phyloP scores from a whole-genome alignment of 1,140 invertebrate genomes.

The Drosophila ogumai region DNA sequence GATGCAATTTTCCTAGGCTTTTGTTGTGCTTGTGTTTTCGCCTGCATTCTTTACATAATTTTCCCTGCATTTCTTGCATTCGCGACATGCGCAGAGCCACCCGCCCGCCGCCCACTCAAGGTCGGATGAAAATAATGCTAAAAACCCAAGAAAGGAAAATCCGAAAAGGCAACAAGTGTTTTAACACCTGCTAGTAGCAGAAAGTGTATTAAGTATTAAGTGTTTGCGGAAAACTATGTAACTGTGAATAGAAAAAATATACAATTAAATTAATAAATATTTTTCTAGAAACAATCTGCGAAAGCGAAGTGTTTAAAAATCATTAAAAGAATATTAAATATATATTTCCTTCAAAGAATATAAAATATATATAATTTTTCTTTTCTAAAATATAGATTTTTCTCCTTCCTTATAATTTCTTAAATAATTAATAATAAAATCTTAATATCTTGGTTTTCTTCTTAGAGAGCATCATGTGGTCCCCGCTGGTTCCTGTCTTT shows the following conservation, averaged over 20 bases:
- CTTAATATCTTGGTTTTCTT: no score
- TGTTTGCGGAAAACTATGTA: background rate
- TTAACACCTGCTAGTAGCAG: background rate
- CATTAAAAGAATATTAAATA: background rate
- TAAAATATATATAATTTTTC: background rate
- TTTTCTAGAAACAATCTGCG: background rate
- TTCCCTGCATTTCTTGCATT: conserved; percentile 43
- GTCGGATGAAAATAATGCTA: conserved; percentile 43
- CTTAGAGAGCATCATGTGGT: conserved; percentile 24
- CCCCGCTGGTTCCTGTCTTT: conserved; percentile 19
- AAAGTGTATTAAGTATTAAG: background rate
- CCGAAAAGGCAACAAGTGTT: conserved; percentile 65
- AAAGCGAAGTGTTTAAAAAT: background rate
- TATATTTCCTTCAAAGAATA: background rate
- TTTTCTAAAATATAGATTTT: background rate
- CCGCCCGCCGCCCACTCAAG: conserved; percentile 51
- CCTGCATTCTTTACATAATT: conserved; percentile 72
- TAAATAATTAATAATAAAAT: background rate
- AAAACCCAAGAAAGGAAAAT: conserved; percentile 18
- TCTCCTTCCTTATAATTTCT: background rate
- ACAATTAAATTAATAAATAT: background rate
- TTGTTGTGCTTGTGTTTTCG: conserved; percentile 34
- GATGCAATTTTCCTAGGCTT: conserved; percentile 55
- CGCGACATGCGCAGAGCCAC: conserved; percentile 62
- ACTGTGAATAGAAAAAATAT: background rate